Percentiles rank a stretch among this genome's conserved stretches.
phyloP scores from a whole-genome alignment of 2,888 invertebrate species.

The Torymus texanus region DNA sequence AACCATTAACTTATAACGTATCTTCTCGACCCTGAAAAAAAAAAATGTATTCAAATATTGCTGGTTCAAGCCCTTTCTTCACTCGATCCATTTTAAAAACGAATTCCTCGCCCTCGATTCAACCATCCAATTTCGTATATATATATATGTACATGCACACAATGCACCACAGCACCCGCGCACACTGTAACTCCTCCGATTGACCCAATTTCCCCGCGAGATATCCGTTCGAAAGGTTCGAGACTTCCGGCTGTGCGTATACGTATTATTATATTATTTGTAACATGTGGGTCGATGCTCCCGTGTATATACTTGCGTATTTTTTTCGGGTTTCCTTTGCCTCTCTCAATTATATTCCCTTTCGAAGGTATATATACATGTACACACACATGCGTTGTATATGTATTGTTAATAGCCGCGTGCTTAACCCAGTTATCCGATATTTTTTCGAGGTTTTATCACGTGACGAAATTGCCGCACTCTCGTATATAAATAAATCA shows the following conservation, averaged over 20 bases:
- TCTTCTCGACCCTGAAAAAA: too few species aligned
- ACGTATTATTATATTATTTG: not conserved
- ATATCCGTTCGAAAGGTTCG: constrained; percentile 34
- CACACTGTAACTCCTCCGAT: constrained; percentile 10
- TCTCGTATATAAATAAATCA: constrained; percentile 29
- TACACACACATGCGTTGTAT: too few species aligned
- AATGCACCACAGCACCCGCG: not conserved
- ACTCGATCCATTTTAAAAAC: too few species aligned
- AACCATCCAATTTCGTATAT: not conserved
- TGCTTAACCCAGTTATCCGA: constrained; percentile 47
- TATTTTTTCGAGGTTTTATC: constrained; percentile 30
- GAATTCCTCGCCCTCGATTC: too few species aligned
- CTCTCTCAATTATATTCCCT: not conserved
- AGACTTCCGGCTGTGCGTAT: constrained; percentile 41
- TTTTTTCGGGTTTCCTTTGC: constrained; percentile 27
- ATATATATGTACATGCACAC: not conserved
- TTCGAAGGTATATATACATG: too few species aligned
- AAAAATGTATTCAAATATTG: too few species aligned
- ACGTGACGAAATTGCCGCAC: constrained; percentile 36
- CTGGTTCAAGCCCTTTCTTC: too few species aligned
- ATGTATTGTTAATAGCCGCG: not conserved
- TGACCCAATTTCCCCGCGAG: constrained; percentile 41
- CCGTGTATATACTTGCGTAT: not conserved
- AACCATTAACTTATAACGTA: too few species aligned
- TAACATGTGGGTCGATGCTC: constrained; percentile 48